Evolutionary conservation across 2,888 invertebrate species (phyloP).

Genomic region (Lagria hirta): DNA sequence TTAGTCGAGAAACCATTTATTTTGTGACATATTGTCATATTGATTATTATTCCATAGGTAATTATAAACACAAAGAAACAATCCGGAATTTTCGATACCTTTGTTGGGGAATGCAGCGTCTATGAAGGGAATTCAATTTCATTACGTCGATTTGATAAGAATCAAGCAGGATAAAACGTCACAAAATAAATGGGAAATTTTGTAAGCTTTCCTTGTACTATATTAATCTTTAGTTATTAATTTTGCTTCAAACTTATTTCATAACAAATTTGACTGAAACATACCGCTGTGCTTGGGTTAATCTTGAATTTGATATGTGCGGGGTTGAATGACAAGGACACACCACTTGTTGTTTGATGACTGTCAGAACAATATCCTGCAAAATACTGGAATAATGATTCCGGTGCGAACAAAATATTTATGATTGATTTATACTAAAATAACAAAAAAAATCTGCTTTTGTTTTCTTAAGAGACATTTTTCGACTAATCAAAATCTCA

Average conservation of each 20-base stretch:
- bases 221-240: constrained; percentile 21
- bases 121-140: constrained; percentile 7
- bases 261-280: constrained; percentile 20
- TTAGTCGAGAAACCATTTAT: too few species aligned
- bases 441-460: too few species aligned
- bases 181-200: constrained; percentile 10
- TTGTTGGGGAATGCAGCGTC: constrained; percentile 1
- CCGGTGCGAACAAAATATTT: too few species aligned
- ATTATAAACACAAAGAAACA: too few species aligned
- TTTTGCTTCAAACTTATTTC: constrained; percentile 12
- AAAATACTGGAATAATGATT: too few species aligned
- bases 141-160: constrained; percentile 8
- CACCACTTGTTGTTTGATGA: constrained; percentile 26
- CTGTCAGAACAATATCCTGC: constrained; percentile 23
- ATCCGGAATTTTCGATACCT: background rate
- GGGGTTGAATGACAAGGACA: constrained; percentile 27
- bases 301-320: constrained; percentile 24
- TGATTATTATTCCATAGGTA: too few species aligned
- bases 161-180: constrained; percentile 3
- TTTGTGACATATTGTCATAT: too few species aligned
- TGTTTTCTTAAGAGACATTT: too few species aligned
- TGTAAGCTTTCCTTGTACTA: constrained; percentile 9
- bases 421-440: too few species aligned
- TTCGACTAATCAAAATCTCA: too few species aligned
- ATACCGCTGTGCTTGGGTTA: constrained; percentile 19